These are phyloP conservation scores for Pagrus major DNA, from an alignment of 2,113 vertebrate genomes.

Conservation along the genomic window DNA sequence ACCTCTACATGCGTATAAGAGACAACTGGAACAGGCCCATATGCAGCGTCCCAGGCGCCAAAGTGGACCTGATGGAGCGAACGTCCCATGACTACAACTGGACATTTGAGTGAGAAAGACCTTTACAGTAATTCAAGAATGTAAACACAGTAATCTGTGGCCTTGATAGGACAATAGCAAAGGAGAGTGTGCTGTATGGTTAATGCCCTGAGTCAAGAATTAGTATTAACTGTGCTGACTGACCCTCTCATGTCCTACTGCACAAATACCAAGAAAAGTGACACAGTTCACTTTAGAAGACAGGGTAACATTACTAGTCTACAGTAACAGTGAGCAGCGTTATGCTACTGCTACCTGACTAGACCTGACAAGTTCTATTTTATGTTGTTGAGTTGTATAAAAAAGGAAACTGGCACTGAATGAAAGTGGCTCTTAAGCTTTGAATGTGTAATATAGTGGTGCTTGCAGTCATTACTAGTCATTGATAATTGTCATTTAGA, in stretches of 20 bases:
- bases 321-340: background rate
- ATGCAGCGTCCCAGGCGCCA: conserved; percentile 92
- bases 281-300: background rate
- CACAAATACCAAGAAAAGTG: background rate
- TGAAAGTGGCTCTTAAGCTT: background rate
- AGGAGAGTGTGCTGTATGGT: background rate
- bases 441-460: background rate
- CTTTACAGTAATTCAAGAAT: conserved; percentile 20
- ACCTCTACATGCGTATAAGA: conserved; percentile 94
- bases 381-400: background rate
- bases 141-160: background rate
- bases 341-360: background rate
- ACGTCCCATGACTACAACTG: conserved; percentile 93
- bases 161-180: background rate
- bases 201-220: background rate
- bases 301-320: background rate
- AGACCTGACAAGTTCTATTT: background rate
- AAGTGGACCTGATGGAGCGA: conserved; percentile 91
- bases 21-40: conserved; percentile 95
- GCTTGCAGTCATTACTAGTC: background rate
- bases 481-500: background rate
- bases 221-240: background rate
- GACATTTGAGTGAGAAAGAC: conserved; percentile 91
- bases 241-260: background rate
- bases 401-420: background rate